Evolutionary conservation across 2,888 invertebrate species (phyloP), one percentile per base, ranked within the genome.

Genomic region (Platycheirus rosarum): DNA sequence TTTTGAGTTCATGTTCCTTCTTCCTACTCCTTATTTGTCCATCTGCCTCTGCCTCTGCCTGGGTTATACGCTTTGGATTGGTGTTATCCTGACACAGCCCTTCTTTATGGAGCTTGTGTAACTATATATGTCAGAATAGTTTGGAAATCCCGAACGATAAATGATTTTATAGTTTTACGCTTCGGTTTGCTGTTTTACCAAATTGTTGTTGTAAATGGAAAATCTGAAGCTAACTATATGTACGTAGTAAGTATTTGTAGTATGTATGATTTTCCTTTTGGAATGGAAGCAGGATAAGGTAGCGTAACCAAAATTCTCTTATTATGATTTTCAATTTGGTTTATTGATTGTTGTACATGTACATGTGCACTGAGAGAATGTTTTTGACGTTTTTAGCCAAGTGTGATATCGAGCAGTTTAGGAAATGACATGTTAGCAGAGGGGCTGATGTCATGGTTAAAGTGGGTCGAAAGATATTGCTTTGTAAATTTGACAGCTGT

Each of bases 1-100:
- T 63, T 75, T 32, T 32, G 53, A 63, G 48, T 16, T 51, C 49
- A 74, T 66, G 70, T 68, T 71, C 53, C 35, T 65, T 68, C 63
- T 42, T 51, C 82, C 82, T 77, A 71, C 82, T 77, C 79, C 82
- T 77, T 77, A 77, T 82, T 77, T 77, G 78, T 78, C 73, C 66
- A 60, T 62, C 51, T 68, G 44, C 40, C 51, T 57, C 23, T 23
- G 23, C 23, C 23, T 23, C 2, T 23, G 23, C 3, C 32, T 20
- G 44, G 42, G 35, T 60, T 70, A 40, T 23, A 23, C 23, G 23
- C 23, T 32, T 7, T 48, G 35, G 32, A 14, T 32, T 37, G 44
- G 62, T 63, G 57, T 66, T 77, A 65, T 77, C 57, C 76, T 77
- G 62, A 35, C 48, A 63, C 16, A 46, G 32, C 29, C 9, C 40